These are phyloP conservation scores for Heliconius sara DNA, from an alignment of 2,888 invertebrate genomes.

Conservation along the genomic window DNA sequence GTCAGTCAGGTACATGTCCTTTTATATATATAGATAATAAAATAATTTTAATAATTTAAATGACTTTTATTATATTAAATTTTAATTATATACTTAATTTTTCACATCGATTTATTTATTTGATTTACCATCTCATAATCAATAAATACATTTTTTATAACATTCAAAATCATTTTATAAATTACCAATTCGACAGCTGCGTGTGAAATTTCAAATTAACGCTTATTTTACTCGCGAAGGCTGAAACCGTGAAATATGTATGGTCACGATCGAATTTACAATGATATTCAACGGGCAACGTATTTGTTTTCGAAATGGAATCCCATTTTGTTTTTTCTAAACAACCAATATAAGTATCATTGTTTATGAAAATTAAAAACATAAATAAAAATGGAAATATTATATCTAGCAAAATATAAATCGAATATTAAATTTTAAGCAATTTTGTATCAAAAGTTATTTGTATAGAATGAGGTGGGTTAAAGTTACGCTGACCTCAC, in stretches of 20 bases:
- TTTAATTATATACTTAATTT: not conserved
- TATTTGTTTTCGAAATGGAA: constrained; percentile 21
- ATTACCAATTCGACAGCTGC: constrained; percentile 31
- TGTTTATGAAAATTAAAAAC: not conserved
- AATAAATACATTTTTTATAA: constrained; percentile 34
- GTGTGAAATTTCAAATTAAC: constrained; percentile 26
- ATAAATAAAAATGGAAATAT: not conserved
- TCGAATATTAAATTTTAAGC: not conserved
- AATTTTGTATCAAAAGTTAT: constrained; percentile 7
- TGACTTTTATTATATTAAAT: constrained; percentile 58
- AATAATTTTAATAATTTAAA: constrained; percentile 18
- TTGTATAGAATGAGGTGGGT: constrained; percentile 1
- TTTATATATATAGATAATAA: not conserved
- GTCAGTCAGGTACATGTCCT: too few relatives aligned
- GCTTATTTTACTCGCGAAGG: constrained; percentile 22
- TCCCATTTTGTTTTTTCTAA: constrained; percentile 15
- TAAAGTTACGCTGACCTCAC: constrained; percentile 20
- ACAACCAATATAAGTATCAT: not conserved
- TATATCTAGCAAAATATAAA: not conserved
- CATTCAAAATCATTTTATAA: constrained; percentile 31
- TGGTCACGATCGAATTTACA: constrained; percentile 25
- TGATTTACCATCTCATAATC: not conserved
- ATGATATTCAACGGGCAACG: constrained; percentile 7
- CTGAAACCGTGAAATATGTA: constrained; percentile 27
- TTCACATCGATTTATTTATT: too few relatives aligned